Conservation (phyloP, 2,113 vertebrate genomes). For the Calidris pugnax region DNA sequence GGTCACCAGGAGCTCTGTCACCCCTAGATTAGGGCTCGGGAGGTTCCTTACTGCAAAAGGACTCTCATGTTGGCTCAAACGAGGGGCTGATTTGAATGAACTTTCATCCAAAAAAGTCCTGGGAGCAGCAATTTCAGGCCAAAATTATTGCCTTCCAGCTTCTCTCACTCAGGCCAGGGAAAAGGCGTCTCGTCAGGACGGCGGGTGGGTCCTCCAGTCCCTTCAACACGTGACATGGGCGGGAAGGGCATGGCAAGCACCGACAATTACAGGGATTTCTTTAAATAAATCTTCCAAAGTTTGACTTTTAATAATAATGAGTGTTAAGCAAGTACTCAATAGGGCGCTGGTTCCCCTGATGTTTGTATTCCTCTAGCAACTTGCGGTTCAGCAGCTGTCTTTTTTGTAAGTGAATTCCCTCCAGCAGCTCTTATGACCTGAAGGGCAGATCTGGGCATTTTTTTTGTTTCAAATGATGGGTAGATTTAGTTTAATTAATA, state of each 20-base stretch:
- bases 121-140: background rate
- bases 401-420: background rate
- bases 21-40: background rate
- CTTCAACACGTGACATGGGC: background rate
- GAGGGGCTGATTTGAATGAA: background rate
- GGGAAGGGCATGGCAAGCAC: background rate
- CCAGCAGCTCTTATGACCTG: background rate
- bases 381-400: background rate
- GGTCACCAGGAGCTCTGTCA: background rate
- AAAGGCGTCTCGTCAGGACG: background rate
- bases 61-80: background rate
- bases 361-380: background rate
- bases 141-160: background rate
- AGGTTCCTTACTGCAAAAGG: background rate
- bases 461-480: background rate
- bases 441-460: slow-evolving; percentile 1
- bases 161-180: background rate
- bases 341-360: background rate
- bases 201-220: rapidly evolving
- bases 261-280: background rate
- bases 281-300: background rate
- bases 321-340: background rate
- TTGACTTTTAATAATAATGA: background rate
- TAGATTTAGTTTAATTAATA: slow-evolving; percentile 34
- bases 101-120: background rate